Evolutionary conservation across 2,113 vertebrate genomes (phyloP).

Genomic region (pig (Sus scrofa)): DNA sequence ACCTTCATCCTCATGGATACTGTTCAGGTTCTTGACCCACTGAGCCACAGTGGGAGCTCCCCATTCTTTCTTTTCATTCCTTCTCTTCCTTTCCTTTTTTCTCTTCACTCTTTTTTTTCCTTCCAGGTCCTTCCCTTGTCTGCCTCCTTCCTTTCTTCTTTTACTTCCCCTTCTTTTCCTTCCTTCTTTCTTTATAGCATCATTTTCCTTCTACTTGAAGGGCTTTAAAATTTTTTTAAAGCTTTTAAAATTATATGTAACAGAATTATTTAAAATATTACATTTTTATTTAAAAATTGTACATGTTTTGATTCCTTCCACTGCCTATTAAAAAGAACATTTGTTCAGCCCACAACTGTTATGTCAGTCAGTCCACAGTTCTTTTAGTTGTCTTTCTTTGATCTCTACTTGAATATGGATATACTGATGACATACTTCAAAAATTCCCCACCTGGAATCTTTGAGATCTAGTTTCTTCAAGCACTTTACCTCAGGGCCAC

Average conservation of each 20-base stretch:
- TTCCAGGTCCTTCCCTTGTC: background rate
- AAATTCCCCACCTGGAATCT: background rate
- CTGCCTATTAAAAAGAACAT: background rate
- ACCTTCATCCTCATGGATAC: too few relatives aligned
- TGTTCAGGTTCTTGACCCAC: too few relatives aligned
- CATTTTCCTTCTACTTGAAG: conserved; percentile 8
- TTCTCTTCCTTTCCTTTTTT: background rate
- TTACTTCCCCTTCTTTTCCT: background rate
- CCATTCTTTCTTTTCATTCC: background rate
- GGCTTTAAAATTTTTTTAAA: background rate
- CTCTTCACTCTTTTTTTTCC: background rate
- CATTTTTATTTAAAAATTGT: background rate
- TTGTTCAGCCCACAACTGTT: background rate
- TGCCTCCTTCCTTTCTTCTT: background rate
- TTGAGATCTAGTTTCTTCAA: background rate
- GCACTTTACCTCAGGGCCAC: background rate
- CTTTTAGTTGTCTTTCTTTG: background rate
- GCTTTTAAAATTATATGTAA: background rate
- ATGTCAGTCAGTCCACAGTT: background rate
- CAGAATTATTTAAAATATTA: background rate
- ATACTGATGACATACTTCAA: background rate
- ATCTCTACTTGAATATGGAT: background rate
- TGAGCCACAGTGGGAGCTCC: too few relatives aligned
- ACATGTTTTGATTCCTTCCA: background rate
- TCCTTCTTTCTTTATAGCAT: background rate